A percentile compares a stretch with the other conserved stretches of the same genome.
Evolutionary conservation across 1,140 invertebrate species (phyloP).

Genomic region (Melipona quadrifasciata): DNA sequence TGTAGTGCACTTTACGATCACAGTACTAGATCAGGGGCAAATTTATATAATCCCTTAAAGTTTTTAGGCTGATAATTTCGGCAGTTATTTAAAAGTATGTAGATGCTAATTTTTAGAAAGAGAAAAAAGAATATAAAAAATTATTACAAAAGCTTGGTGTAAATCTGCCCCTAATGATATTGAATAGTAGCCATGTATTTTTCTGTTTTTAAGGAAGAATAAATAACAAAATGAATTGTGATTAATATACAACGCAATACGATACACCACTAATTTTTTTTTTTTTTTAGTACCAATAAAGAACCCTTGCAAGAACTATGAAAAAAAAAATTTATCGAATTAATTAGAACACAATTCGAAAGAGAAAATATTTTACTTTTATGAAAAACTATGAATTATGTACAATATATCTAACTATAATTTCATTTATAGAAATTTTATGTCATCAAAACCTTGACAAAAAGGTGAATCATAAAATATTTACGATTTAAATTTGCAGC

Average conservation of each 20-base stretch:
- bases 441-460: slow-evolving; percentile 50
- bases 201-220: slow-evolving; percentile 14
- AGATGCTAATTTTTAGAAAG: background rate
- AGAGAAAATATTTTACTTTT: slow-evolving; percentile 48
- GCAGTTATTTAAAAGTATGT: background rate
- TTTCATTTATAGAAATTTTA: slow-evolving; percentile 36
- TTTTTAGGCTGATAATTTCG: slow-evolving; percentile 3
- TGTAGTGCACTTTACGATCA: slow-evolving; percentile 39
- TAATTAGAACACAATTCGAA: slow-evolving; percentile 25
- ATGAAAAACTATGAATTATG: slow-evolving; percentile 56
- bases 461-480: slow-evolving; percentile 22
- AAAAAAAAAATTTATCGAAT: slow-evolving; percentile 12
- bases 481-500: slow-evolving; percentile 12
- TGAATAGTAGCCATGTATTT: slow-evolving; percentile 26
- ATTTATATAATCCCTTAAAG: background rate
- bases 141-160: background rate
- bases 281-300: slow-evolving; percentile 15
- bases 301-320: slow-evolving; percentile 13
- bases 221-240: slow-evolving; percentile 39
- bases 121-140: background rate
- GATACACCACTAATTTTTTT: slow-evolving; percentile 1
- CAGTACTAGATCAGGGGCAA: slow-evolving; percentile 41
- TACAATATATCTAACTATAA: slow-evolving; percentile 58
- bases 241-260: slow-evolving; percentile 32
- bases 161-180: slow-evolving; percentile 32